Evolutionary conservation across 2,888 invertebrate genomes (phyloP).

Genomic region (Tetanocera ferruginea): DNA sequence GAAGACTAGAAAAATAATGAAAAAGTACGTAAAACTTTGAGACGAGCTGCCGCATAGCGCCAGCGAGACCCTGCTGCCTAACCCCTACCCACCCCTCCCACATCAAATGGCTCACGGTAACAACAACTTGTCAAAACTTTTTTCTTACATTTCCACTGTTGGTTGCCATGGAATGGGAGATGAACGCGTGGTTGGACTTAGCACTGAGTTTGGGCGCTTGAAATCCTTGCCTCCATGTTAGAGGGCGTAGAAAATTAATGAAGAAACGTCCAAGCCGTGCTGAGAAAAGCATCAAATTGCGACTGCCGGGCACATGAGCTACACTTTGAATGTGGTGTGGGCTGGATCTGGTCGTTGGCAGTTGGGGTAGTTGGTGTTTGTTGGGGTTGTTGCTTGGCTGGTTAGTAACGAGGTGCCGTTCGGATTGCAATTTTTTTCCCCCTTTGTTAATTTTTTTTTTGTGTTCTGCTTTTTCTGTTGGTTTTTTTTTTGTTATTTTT

Average conservation of each 20-base stretch:
- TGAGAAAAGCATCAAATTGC: slow-evolving; percentile 34
- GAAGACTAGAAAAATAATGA: slow-evolving; percentile 13
- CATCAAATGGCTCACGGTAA: slow-evolving; percentile 1
- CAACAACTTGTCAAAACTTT: slow-evolving; percentile 38
- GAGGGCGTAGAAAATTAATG: slow-evolving; percentile 31
- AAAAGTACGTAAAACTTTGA: slow-evolving; percentile 10
- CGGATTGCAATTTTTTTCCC: slow-evolving; percentile 44
- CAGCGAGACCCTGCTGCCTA: neutral
- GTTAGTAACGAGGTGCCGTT: slow-evolving; percentile 34
- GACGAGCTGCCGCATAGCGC: neutral
- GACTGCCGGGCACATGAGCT: neutral
- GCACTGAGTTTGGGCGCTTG: neutral
- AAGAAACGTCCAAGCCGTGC: slow-evolving; percentile 29
- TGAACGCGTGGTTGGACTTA: neutral
- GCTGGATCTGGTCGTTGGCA: neutral
- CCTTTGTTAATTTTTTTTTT: slow-evolving; percentile 35
- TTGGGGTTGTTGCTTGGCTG: slow-evolving; percentile 21
- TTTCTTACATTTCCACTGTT: neutral
- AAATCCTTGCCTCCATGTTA: neutral
- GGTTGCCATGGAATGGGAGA: neutral
- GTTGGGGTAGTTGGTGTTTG: neutral
- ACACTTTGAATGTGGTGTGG: neutral
- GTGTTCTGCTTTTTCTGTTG: slow-evolving; percentile 20
- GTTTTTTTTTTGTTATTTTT: slow-evolving; percentile 32
- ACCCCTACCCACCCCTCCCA: neutral